phyloP scores from a whole-genome alignment of 2,797 vertebrate species.

The Intellagama lesueurii region DNA sequence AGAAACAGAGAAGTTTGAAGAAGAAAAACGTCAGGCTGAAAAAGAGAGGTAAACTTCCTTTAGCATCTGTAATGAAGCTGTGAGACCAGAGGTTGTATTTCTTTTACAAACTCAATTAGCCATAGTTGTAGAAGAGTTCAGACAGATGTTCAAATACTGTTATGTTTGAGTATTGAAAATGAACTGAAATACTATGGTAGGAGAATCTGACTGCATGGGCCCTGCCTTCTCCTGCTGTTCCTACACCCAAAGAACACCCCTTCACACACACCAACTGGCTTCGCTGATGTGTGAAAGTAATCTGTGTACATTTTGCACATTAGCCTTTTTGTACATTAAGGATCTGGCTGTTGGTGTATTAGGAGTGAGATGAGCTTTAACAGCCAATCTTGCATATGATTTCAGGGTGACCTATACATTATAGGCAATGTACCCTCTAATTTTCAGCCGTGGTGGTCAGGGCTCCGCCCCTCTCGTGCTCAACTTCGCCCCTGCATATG shows the following conservation, averaged over 20 bases:
- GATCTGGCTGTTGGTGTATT: neutral
- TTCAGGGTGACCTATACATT: neutral
- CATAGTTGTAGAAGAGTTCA: neutral
- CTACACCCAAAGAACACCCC: too few species aligned
- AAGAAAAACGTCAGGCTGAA: constrained; percentile 85
- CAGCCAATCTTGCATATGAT: neutral
- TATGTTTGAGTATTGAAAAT: too few species aligned
- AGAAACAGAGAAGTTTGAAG: constrained; percentile 81
- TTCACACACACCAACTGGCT: neutral
- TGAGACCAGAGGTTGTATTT: neutral
- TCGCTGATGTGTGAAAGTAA: neutral
- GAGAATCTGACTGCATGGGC: neutral
- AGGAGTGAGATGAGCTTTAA: neutral
- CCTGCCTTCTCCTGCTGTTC: neutral
- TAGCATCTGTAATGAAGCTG: fast-evolving
- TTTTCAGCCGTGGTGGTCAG: too few species aligned
- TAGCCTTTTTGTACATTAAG: neutral
- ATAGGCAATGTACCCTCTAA: too few species aligned
- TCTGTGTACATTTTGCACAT: neutral
- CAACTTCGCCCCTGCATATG: too few species aligned
- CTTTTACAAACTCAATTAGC: neutral
- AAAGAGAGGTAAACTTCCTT: constrained; percentile 82
- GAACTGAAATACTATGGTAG: neutral
- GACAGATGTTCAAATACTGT: neutral
- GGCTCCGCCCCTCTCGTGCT: too few species aligned